phyloP scores from a whole-genome alignment of 2,888 invertebrate genomes.

The Pterostichus madidus region DNA sequence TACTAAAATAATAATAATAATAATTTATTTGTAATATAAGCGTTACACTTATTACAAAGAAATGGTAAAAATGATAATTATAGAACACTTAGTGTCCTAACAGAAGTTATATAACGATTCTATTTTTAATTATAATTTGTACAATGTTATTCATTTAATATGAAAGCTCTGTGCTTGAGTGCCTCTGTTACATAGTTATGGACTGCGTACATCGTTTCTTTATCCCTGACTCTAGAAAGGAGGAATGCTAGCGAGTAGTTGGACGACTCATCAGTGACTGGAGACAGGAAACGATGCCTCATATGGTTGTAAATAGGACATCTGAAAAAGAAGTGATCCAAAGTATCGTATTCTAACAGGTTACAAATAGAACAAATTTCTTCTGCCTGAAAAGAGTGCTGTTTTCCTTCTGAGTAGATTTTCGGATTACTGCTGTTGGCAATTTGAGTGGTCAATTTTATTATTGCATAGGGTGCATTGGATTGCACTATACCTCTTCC shows the following conservation, averaged over 20 bases:
- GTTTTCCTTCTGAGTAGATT: slow-evolving; percentile 14
- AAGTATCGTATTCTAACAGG: not conserved
- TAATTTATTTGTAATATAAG: too few species aligned
- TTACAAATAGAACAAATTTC: slow-evolving; percentile 14
- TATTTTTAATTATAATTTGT: too few species aligned
- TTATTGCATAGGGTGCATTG: not conserved
- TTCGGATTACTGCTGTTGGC: not conserved
- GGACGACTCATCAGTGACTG: too few species aligned
- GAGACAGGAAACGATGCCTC: too few species aligned
- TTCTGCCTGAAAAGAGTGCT: not conserved
- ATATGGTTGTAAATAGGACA: too few species aligned
- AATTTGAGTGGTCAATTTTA: slow-evolving; percentile 1
- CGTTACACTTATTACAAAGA: too few species aligned
- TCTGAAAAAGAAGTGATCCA: slow-evolving; percentile 6
- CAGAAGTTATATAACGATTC: too few species aligned
- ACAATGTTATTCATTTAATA: not conserved
- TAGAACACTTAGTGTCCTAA: too few species aligned
- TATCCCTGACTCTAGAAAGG: not conserved
- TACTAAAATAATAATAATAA: too few species aligned
- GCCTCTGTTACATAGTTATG: not conserved
- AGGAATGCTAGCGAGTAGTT: not conserved
- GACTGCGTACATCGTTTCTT: not conserved
- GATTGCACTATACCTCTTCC: not conserved
- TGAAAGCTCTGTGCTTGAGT: not conserved
- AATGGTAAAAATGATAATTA: too few species aligned